phyloP scores from a whole-genome alignment of 2,888 invertebrate genomes.

The Apocheima hispidaria region DNA sequence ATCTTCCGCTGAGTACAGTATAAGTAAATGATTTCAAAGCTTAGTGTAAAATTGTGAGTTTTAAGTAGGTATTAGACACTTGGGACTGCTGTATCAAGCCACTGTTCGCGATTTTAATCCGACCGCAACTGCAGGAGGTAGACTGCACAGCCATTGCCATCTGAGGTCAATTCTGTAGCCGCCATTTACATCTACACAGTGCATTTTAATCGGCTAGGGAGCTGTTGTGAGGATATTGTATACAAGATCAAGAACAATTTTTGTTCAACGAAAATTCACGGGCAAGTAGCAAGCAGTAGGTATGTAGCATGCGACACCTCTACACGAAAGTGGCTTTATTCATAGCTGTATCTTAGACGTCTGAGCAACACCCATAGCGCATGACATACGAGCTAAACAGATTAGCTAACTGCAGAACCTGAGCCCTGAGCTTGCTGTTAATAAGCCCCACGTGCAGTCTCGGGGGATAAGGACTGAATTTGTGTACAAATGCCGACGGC shows the following conservation, averaged over 20 bases:
- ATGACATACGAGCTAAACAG: conserved; percentile 28
- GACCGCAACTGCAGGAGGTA: not conserved
- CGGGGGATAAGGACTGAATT: conserved; percentile 32
- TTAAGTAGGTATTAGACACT: not conserved
- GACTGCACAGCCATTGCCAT: too few species aligned
- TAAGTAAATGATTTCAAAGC: not conserved
- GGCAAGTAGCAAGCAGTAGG: not conserved
- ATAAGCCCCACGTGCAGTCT: conserved; percentile 36
- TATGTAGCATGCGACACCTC: not conserved
- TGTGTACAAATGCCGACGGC: conserved; percentile 20
- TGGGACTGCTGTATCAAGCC: not conserved
- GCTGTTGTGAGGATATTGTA: too few species aligned
- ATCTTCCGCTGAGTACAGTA: conserved; percentile 48
- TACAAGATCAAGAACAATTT: too few species aligned
- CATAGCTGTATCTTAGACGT: conserved; percentile 10
- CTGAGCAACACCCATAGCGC: conserved; percentile 16
- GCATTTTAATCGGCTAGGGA: too few species aligned
- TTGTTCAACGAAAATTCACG: too few species aligned
- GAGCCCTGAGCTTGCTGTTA: conserved; percentile 30
- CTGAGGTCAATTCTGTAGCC: too few species aligned
- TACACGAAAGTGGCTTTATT: conserved; percentile 4
- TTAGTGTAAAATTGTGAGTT: not conserved
- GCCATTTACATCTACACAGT: too few species aligned
- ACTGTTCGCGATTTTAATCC: not conserved
- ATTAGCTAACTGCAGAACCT: conserved; percentile 20